Base-by-base conservation (phyloP, 2,113 vertebrate species). In the Erythrolamprus reginae region DNA sequence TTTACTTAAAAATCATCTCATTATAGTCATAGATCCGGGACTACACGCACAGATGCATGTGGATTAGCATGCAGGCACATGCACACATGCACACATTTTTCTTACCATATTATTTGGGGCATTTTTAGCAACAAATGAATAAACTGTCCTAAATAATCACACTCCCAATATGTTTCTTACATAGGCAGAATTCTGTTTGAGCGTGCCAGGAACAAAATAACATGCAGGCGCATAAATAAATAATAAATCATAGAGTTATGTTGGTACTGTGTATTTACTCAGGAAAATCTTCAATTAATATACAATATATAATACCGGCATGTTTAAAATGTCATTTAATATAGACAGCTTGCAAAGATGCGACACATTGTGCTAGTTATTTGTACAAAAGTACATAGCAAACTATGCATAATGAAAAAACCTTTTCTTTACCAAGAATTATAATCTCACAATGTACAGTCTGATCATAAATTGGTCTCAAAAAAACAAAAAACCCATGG, bases 61-160 rank as follows among this genome's bases (percentile, higher is more conserved):
- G 17, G 0, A 4, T 52, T 0, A 4, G 0, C 6, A 0, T 6
- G 0, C 53, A n/a, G n/a, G 1, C 53, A 23, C 19, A 55, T 9
- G 4, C 26, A 58, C 24, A 23, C 21, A 55, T 21, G 23, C 24
- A 58, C 24, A 58, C 24, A 47, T 45, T 24, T 48, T 53, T 86
- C 56, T 45, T 87, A 26, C 10, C 19, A 45, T 42, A 26, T 33
- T 86, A n/a, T 48, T 21, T 38, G 26, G 38, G 52, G 15, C 42
- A 23, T 87, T 58, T 58, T 87, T 56, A 58, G 55, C 48, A 61
- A 61, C 23, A 61, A 61, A 61, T n/a, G 3, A 87, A 47, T 87
- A 61, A 58, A 87, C 65, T 17, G 12, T 2, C n/a, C 58, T 4
- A 33, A 82, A 45, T 52, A 52, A 53, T 28, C 0, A 1, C 24